Percentiles rank a stretch among this genome's conserved stretches.
Evolutionary conservation across 2,888 invertebrate genomes (phyloP).

Genomic region (Drosophila affinis): DNA sequence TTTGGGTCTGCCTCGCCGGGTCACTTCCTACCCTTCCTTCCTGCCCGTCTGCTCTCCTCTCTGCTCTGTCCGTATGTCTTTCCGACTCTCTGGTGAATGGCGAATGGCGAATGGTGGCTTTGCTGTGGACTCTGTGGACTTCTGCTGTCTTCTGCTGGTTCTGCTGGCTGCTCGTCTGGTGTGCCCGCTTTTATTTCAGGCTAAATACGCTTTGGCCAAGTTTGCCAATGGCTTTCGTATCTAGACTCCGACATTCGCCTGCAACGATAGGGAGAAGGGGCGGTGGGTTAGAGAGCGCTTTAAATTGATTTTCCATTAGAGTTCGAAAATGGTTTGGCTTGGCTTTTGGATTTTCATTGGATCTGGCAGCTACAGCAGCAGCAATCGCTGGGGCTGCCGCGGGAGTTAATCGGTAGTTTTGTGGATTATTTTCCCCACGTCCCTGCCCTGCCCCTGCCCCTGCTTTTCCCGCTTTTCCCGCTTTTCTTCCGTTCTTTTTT

Average conservation of each 20-base stretch:
- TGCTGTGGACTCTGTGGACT: slow-evolving; percentile 35
- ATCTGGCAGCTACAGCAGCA: slow-evolving; percentile 73
- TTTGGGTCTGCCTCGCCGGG: neutral
- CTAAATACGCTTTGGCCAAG: slow-evolving; percentile 77
- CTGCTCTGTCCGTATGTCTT: slow-evolving; percentile 1
- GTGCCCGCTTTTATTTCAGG: slow-evolving; percentile 54
- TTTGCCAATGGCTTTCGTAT: slow-evolving; percentile 72
- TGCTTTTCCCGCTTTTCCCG: slow-evolving; percentile 23
- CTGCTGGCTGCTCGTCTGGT: slow-evolving; percentile 6
- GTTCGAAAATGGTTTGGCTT: slow-evolving; percentile 71
- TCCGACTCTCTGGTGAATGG: slow-evolving; percentile 26
- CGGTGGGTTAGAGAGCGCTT: slow-evolving; percentile 53
- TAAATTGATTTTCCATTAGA: slow-evolving; percentile 80
- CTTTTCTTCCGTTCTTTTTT: neutral
- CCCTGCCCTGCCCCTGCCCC: slow-evolving; percentile 6
- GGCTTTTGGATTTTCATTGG: slow-evolving; percentile 76
- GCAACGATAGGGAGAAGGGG: slow-evolving; percentile 45
- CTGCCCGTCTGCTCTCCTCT: slow-evolving; percentile 21
- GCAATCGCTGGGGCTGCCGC: slow-evolving; percentile 37
- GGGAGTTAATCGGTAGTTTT: slow-evolving; percentile 75
- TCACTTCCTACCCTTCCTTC: slow-evolving; percentile 6
- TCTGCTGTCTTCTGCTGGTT: slow-evolving; percentile 36
- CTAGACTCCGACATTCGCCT: slow-evolving; percentile 77
- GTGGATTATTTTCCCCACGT: slow-evolving; percentile 51
- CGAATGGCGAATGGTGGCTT: slow-evolving; percentile 11